These are phyloP conservation scores for Ametastegia equiseti DNA, from an alignment of 2,888 invertebrate species.

Conservation along the genomic window DNA sequence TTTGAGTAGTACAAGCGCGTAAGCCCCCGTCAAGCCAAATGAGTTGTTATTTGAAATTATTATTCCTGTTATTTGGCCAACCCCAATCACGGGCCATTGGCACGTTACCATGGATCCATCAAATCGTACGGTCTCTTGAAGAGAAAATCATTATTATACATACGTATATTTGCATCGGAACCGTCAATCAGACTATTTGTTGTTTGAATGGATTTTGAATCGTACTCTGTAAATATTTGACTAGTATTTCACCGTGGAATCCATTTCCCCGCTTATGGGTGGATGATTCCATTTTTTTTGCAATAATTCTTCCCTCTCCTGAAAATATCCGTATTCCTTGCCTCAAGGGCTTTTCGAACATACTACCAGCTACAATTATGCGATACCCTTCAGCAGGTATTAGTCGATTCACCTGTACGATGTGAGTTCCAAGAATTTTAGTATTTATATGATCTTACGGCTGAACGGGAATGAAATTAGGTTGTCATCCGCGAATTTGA, in stretches of 20 bases:
- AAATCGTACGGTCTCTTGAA: background rate
- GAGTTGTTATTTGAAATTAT: constrained; percentile 21
- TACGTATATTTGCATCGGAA: background rate
- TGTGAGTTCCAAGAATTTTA: too few relatives aligned
- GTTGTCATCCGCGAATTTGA: too few relatives aligned
- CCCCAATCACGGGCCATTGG: background rate
- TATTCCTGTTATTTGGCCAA: constrained; percentile 11
- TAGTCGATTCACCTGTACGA: too few relatives aligned
- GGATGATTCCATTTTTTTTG: too few relatives aligned
- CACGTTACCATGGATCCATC: constrained; percentile 10
- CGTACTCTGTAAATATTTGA: background rate
- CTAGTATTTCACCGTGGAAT: background rate
- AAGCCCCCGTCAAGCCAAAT: background rate
- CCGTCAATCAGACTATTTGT: background rate
- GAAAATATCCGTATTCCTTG: too few relatives aligned
- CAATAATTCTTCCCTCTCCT: too few relatives aligned
- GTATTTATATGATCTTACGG: too few relatives aligned
- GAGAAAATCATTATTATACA: background rate
- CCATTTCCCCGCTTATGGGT: background rate
- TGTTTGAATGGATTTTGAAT: background rate
- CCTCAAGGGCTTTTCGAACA: too few relatives aligned
- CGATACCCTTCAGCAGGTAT: too few relatives aligned
- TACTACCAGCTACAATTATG: too few relatives aligned
- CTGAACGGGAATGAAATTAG: too few relatives aligned
- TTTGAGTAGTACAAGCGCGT: background rate